Base-by-base conservation (phyloP, 2,888 invertebrate genomes). In the Heliothis peltigera region DNA sequence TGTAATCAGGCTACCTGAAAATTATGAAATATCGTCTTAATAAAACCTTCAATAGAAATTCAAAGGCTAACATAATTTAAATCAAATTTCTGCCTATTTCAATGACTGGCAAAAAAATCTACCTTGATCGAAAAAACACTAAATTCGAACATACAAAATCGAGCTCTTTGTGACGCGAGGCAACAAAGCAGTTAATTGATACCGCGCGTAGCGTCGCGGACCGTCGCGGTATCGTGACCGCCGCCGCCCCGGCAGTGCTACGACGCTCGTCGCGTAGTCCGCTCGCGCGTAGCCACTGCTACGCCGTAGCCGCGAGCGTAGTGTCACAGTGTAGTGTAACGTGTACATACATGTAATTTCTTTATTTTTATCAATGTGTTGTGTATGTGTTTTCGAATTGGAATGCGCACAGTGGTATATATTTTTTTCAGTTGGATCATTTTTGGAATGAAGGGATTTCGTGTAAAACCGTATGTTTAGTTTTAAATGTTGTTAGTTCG, bases 181-280 rank as follows among this genome's bases (percentile, higher is more conserved):
- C 91, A 91, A 91, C 92, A 93, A 91, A 91, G 89, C 91, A 91
- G 91, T 91, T 93, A 92, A 94, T 93, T 93, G 92, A 91, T 92
- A 92, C 86, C 86, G 85, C 84, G 85, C 84, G 87, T 83, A 82
- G 81, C 80, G 79, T 75, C 77, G 83, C 83, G 84, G 78, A 75
- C 75, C 69, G 74, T 79, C 81, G 80, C 80, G 82, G 85, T 83
- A 68, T 73, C 66, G 70, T 66, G 79, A 66, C 73, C 75, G 81
- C 72, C 79, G 78, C 84, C 85, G 87, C 83, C 83, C 87, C 91
- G 92, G 84, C 93, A 95, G 94, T 94, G 90, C 93, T 93, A 92
- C 93, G 92, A 82, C 84, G 88, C 85, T 83, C 92, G 91, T 83
- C 92, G 93, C 90, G 93, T 92, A 90, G 92, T 83, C 82, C 86